phyloP scores from a whole-genome alignment of 2,797 vertebrate genomes.

The Momotus momota region DNA sequence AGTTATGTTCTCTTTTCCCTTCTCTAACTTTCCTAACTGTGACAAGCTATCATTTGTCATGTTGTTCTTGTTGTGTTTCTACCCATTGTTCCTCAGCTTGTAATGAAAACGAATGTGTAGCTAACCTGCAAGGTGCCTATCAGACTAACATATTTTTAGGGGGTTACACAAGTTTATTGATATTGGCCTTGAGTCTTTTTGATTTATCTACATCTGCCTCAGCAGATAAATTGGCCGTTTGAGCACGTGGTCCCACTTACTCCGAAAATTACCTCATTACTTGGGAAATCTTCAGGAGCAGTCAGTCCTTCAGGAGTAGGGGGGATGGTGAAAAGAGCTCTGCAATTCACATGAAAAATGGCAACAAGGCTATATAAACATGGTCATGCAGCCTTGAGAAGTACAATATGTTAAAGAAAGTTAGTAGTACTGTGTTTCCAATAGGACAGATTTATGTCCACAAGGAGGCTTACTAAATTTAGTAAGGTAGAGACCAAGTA shows the following conservation, averaged over 20 bases:
- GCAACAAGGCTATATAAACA: constrained; percentile 1
- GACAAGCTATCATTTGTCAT: background rate
- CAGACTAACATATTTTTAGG: background rate
- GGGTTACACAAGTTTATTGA: background rate
- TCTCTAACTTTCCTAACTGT: background rate
- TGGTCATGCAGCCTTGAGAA: constrained; percentile 50
- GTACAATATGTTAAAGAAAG: constrained; percentile 43
- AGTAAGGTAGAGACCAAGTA: constrained; percentile 27
- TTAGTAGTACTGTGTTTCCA: constrained; percentile 42
- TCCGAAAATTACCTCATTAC: constrained; percentile 17
- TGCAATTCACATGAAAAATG: constrained; percentile 51
- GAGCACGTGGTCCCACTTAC: background rate
- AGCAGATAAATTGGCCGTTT: background rate
- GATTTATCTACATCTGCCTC: background rate
- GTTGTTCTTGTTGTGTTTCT: background rate
- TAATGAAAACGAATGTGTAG: background rate
- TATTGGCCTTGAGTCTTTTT: background rate
- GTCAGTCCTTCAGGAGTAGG: background rate
- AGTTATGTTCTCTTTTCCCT: background rate
- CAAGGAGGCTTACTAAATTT: constrained; percentile 35
- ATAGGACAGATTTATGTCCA: constrained; percentile 57
- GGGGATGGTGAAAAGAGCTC: background rate
- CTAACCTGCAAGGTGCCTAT: background rate
- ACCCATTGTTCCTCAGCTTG: background rate
- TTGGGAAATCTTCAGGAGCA: background rate